Percentiles rank a stretch among this genome's conserved stretches.
These are phyloP conservation scores for Pandemis heparana DNA, from an alignment of 2,888 invertebrate species.

Conservation along the genomic window DNA sequence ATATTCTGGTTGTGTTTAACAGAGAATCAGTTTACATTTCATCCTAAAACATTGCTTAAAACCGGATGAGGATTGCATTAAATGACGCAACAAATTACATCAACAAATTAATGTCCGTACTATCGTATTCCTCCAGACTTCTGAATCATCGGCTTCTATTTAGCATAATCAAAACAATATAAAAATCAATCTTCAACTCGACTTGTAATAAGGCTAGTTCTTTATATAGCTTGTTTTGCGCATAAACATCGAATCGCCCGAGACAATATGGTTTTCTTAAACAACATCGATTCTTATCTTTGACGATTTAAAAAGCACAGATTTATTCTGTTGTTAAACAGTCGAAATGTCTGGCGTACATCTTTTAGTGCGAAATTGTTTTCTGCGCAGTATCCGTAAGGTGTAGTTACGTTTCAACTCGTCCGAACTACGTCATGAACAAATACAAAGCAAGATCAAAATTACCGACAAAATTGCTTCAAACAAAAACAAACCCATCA, in stretches of 20 bases:
- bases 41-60: not conserved
- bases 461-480: too few species aligned
- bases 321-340: not conserved
- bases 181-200: not conserved
- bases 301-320: not conserved
- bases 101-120: not conserved
- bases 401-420: not conserved
- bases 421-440: too few species aligned
- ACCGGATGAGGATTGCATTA: not conserved
- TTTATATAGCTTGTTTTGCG: not conserved
- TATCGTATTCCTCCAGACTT: not conserved
- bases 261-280: not conserved
- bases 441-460: too few species aligned
- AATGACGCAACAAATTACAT: constrained; percentile 5
- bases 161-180: not conserved
- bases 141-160: not conserved
- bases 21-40: not conserved
- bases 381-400: not conserved
- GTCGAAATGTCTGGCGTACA: not conserved
- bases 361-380: not conserved
- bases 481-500: too few species aligned
- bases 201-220: not conserved
- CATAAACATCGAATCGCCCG: not conserved
- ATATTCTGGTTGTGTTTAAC: not conserved
- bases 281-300: not conserved